Conservation (phyloP, 2,113 vertebrate genomes). For the Bos taurus region ARS-UCD2.0 NC_037338.1:65831001-65831500, state of each 20-base stretch:
- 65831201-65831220: not conserved
- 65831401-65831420: too few relatives aligned
- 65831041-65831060: conserved; percentile 60
- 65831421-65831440: too few relatives aligned
- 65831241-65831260: too few relatives aligned
- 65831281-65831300: too few relatives aligned
- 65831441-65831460: too few relatives aligned
- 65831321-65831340: too few relatives aligned
- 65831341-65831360: too few relatives aligned
- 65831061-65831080: conserved; percentile 40
- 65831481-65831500: not conserved
- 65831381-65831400: too few relatives aligned
- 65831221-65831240: too few relatives aligned
- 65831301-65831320: too few relatives aligned
- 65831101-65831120: conserved; percentile 50
- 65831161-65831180: not conserved
- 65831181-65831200: not conserved
- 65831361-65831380: too few relatives aligned
- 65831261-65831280: too few relatives aligned
- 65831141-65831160: not conserved
- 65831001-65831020: conserved; percentile 56
- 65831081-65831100: not conserved
- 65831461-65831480: not conserved
- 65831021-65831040: conserved; percentile 53
- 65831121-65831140: not conserved